Evolutionary conservation across 2,797 vertebrate genomes (phyloP), one percentile per base, ranked within the genome.

Genomic region (Ataeniobius toweri): DNA sequence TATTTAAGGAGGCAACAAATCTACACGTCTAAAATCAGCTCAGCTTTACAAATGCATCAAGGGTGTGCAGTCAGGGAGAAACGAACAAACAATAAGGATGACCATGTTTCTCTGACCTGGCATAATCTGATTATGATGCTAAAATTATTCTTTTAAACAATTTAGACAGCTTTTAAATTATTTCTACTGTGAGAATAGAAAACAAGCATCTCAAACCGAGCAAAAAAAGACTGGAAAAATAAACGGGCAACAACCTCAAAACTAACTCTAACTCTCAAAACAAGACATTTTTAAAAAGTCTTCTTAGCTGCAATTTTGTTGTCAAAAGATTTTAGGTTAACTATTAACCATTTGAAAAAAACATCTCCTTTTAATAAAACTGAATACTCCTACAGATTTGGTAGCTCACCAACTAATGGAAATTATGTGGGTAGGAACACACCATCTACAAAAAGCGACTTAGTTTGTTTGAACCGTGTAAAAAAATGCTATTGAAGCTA

Each of bases 1-100:
- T 80, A 80, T 89, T 89, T 85, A 69, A 2, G 0, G 59, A 48
- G 68, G 75, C 67, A 55, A 77, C 75, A 85, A 84, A 85, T 87
- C 73, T 88, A 70, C 82, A 53, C 0, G 1, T 39, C 5, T 73
- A 71, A 41, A 36, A 41, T 55, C 72, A 28, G 28, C 8, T 24
- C 28, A 48, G 18, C 1, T 58, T 31, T 26, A 13, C 55, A 18
- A 39, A 69, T 56, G 65, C 56, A 20, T 24, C 20, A 12, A 18
- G 28, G 26, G 59, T 36, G 26, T 24, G 51, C 13, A 51, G 48
- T 28, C 16, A 58, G 14, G n/a, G 24, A 46, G 44, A 46, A 31
- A 28, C 22, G 28, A 58, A 65, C 20, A 67, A 36, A 63, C 59
- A 63, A 63, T 36, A 63, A 20, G 31, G 31, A 63, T 20, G 28